Conservation (phyloP, 2,113 vertebrate genomes). For the Ictidomys tridecemlineatus region DNA sequence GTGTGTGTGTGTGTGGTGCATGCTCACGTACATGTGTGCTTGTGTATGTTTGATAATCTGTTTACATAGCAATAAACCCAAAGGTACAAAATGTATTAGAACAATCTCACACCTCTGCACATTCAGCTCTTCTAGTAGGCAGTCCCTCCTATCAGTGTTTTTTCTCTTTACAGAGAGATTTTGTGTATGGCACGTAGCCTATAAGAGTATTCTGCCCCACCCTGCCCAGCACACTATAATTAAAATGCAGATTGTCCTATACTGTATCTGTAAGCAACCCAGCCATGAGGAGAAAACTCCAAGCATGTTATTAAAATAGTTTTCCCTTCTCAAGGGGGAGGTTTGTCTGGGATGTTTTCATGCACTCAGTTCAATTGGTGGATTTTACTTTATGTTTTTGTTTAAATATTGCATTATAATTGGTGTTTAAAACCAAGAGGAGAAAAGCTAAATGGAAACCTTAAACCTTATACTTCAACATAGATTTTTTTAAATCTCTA, state of each 20-base stretch:
- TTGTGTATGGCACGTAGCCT: neutral
- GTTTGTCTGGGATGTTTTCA: too few species aligned
- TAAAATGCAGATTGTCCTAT: neutral
- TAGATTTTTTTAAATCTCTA: too few species aligned
- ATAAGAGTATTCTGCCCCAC: neutral
- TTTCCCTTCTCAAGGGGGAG: too few species aligned
- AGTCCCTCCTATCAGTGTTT: neutral
- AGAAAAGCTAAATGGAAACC: too few species aligned
- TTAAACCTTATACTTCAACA: too few species aligned
- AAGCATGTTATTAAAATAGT: constrained; percentile 22
- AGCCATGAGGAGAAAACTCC: neutral
- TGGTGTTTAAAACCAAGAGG: too few species aligned
- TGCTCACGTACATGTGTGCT: too few species aligned
- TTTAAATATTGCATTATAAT: too few species aligned
- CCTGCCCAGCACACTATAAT: neutral
- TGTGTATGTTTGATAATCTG: neutral
- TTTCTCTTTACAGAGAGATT: neutral
- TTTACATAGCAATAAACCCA: neutral
- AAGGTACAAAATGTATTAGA: neutral
- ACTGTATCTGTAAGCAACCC: neutral
- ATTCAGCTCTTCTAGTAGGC: neutral
- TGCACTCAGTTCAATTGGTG: too few species aligned
- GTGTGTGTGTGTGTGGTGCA: too few species aligned
- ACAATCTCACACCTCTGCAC: neutral
- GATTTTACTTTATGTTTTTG: too few species aligned